Evolutionary conservation across 2,113 vertebrate genomes (phyloP).

Genomic region (Ctenodactylus gundi): DNA sequence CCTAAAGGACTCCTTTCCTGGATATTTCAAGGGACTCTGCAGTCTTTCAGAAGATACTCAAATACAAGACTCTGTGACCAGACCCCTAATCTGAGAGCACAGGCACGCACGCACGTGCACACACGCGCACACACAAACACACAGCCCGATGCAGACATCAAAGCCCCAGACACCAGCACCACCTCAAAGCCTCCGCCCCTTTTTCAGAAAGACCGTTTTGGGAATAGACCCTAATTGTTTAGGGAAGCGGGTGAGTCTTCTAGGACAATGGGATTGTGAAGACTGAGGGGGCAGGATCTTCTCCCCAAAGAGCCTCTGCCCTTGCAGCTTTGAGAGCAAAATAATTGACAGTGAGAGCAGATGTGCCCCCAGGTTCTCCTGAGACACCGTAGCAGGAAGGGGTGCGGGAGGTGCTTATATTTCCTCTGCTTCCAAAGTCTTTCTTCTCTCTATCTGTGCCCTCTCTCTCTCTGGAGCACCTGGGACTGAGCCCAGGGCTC

Average conservation of each 20-base stretch:
- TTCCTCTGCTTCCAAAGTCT: neutral
- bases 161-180: neutral
- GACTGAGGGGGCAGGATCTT: slow-evolving; percentile 51
- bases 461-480: neutral
- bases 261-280: neutral
- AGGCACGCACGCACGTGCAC: no score
- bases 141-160: no score
- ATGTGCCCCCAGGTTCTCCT: slow-evolving; percentile 17
- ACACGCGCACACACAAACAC: no score
- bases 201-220: slow-evolving; percentile 38
- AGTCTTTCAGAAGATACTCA: neutral
- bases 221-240: slow-evolving; percentile 29
- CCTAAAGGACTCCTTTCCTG: neutral
- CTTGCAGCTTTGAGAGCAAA: slow-evolving; percentile 57
- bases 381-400: neutral
- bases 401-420: neutral
- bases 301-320: slow-evolving; percentile 11
- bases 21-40: neutral
- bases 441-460: neutral
- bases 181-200: neutral
- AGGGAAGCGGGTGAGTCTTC: neutral
- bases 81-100: no score
- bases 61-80: neutral
- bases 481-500: no score
- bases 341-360: slow-evolving; percentile 23